A percentile compares a stretch with the other conserved stretches of the same genome.
phyloP scores from a whole-genome alignment of 1,140 invertebrate genomes.

The Chelonus insularis region DNA sequence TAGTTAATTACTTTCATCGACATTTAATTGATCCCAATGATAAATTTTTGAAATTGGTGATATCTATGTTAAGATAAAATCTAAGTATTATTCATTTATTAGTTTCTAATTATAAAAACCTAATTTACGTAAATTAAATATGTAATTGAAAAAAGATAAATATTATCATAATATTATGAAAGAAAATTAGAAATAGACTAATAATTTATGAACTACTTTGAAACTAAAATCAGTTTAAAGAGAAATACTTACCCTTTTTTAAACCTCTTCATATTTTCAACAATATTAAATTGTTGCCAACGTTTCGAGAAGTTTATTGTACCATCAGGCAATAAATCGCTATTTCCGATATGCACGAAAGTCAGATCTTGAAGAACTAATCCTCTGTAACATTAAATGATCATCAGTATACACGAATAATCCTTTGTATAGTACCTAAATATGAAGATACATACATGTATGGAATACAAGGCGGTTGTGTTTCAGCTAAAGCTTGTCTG shows the following conservation, averaged over 20 bases:
- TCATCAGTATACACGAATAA: slow-evolving; percentile 8
- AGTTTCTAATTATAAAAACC: too few relatives aligned
- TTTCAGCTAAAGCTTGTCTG: slow-evolving; percentile 89
- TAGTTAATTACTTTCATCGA: too few relatives aligned
- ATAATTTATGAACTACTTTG: too few relatives aligned
- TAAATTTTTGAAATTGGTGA: too few relatives aligned
- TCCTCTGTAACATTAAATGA: slow-evolving; percentile 70
- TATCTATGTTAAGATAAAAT: too few relatives aligned
- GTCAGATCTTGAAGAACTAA: slow-evolving; percentile 98
- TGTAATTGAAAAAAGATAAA: slow-evolving; percentile 5
- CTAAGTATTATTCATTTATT: too few relatives aligned
- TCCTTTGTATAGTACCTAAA: too few relatives aligned
- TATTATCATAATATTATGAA: slow-evolving; percentile 11
- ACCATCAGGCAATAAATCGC: slow-evolving; percentile 82
- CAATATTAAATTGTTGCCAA: slow-evolving; percentile 97
- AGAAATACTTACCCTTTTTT: slow-evolving; percentile 83
- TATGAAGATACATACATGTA: slow-evolving; percentile 96
- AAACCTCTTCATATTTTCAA: slow-evolving; percentile 97
- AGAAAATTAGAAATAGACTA: too few relatives aligned
- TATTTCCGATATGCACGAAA: slow-evolving; percentile 97
- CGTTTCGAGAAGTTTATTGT: slow-evolving; percentile 96
- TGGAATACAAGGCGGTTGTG: slow-evolving; percentile 95
- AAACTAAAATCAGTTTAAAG: too few relatives aligned
- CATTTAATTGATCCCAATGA: too few relatives aligned
- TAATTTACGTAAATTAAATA: too few relatives aligned